A percentile compares a stretch with the other conserved stretches of the same genome.
Conservation (phyloP, 1,140 invertebrate genomes). For the Aporrectodea caliginosa region DNA sequence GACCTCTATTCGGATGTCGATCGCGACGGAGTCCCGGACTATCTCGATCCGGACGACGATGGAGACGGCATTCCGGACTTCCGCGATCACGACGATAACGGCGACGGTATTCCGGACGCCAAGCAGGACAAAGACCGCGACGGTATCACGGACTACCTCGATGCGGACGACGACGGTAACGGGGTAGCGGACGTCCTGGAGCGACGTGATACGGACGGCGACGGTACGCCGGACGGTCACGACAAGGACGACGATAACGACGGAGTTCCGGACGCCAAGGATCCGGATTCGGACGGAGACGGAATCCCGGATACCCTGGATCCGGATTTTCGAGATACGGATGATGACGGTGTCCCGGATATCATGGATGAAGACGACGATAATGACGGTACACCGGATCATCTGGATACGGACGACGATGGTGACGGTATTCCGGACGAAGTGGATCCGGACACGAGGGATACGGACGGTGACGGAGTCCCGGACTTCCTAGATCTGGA, state of each 20-base stretch:
- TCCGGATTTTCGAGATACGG: constrained; percentile 14
- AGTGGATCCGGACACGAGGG: constrained; percentile 13
- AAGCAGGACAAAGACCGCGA: constrained; percentile 12
- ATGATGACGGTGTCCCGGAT: constrained; percentile 6
- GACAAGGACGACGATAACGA: constrained; percentile 18
- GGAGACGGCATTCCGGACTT: constrained; percentile 17
- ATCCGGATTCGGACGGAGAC: constrained; percentile 12
- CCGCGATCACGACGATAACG: constrained; percentile 21
- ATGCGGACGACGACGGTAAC: constrained; percentile 15
- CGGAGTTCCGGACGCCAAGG: constrained; percentile 16
- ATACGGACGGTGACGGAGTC: constrained; percentile 22
- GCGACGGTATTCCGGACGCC: constrained; percentile 20
- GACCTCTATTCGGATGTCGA: constrained; percentile 9
- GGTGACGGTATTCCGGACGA: constrained; percentile 23
- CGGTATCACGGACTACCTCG: constrained; percentile 10
- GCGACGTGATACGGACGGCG: constrained; percentile 6
- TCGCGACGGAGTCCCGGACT: constrained; percentile 12
- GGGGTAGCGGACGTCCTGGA: constrained; percentile 21
- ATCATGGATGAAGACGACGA: constrained; percentile 23
- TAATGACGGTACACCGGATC: constrained; percentile 17
- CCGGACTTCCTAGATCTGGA: constrained; percentile 23
- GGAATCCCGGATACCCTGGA: constrained; percentile 5
- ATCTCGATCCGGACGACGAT: constrained; percentile 21
- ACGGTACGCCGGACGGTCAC: constrained; percentile 6
- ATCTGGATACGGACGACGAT: constrained; percentile 20